Conservation (phyloP, 1,140 invertebrate genomes). For the Yoshiicerus persimilis region DNA sequence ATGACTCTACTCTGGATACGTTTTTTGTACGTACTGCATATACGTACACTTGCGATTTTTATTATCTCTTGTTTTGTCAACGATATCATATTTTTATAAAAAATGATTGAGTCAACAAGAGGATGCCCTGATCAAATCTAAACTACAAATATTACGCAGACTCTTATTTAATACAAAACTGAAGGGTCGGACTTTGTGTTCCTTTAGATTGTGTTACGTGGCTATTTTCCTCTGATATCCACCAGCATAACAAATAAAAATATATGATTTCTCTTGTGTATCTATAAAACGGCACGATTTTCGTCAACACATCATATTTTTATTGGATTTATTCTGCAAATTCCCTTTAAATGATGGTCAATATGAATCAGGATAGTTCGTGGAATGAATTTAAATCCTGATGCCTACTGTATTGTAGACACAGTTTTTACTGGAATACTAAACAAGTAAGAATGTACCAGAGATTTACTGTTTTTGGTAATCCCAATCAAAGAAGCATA, state of each 20-base stretch:
- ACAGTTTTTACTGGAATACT: too few relatives aligned
- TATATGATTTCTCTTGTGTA: background rate
- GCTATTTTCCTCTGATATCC: too few relatives aligned
- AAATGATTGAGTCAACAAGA: background rate
- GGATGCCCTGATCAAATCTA: background rate
- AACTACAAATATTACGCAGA: background rate
- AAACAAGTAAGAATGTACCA: too few relatives aligned
- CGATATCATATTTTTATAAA: background rate
- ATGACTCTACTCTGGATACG: background rate
- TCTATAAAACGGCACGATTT: background rate
- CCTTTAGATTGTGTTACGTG: too few relatives aligned
- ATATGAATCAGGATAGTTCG: background rate
- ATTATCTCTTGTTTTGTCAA: background rate
- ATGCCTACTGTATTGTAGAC: too few relatives aligned
- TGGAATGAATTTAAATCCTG: background rate
- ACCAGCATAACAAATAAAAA: background rate
- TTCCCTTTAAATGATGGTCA: background rate
- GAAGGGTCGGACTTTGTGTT: too few relatives aligned
- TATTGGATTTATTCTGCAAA: background rate
- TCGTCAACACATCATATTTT: background rate
- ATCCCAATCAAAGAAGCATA: too few relatives aligned
- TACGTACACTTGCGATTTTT: background rate
- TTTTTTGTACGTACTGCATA: background rate
- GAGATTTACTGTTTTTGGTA: too few relatives aligned
- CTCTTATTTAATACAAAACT: background rate